These are phyloP conservation scores for Catharus bicknelli DNA, from an alignment of 2,113 vertebrate species.

Conservation along the genomic window DNA sequence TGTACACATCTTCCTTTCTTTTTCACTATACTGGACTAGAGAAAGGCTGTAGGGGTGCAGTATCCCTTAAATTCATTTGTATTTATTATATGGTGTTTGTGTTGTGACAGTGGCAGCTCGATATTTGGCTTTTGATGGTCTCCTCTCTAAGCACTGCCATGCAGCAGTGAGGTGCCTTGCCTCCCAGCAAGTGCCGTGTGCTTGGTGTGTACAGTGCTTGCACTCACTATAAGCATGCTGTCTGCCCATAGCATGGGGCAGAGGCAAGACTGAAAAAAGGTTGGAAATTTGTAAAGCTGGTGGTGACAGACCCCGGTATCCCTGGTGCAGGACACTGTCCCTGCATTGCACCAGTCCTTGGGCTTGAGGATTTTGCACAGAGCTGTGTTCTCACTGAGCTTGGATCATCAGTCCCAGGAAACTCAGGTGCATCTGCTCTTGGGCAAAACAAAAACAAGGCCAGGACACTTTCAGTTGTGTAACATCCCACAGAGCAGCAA, in stretches of 20 bases:
- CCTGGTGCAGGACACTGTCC: not conserved
- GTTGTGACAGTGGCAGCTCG: not conserved
- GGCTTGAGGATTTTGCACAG: too few species aligned
- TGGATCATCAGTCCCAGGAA: not conserved
- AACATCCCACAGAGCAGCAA: not conserved
- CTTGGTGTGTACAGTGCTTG: not conserved
- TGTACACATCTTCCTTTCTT: not conserved
- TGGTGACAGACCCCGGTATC: not conserved
- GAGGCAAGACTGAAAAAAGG: not conserved
- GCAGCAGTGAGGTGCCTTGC: not conserved
- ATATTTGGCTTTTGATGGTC: not conserved
- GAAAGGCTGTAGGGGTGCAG: not conserved
- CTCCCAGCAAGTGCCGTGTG: not conserved
- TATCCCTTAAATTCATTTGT: not conserved
- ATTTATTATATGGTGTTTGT: not conserved
- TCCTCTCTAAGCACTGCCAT: not conserved
- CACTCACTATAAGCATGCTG: fast-evolving
- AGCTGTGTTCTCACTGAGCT: not conserved
- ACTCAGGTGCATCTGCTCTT: not conserved
- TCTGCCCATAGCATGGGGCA: not conserved
- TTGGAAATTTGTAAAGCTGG: not conserved
- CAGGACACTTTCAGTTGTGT: not conserved
- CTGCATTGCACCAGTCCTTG: not conserved
- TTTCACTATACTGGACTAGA: not conserved
- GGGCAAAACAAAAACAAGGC: not conserved